Percentiles rank a stretch among this genome's conserved stretches.
phyloP scores from a whole-genome alignment of 2,888 invertebrate genomes.

The Timema cristinae region DNA sequence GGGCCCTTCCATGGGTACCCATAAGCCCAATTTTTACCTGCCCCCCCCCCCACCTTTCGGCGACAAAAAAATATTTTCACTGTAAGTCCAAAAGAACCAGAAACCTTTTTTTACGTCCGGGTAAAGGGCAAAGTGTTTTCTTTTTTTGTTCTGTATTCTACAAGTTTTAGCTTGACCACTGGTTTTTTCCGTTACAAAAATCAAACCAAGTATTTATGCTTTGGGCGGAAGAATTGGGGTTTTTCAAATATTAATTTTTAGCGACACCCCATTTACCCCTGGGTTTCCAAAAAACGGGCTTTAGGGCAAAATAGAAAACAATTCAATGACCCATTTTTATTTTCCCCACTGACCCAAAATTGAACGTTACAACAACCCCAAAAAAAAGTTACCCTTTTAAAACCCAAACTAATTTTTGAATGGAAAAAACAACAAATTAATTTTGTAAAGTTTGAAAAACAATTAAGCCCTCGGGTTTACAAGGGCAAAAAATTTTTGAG shows the following conservation, averaged over 20 bases:
- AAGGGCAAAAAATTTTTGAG: too few relatives aligned
- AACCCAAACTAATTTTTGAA: too few relatives aligned
- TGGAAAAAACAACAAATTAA: too few relatives aligned
- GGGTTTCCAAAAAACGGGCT: slow-evolving; percentile 42
- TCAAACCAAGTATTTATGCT: slow-evolving; percentile 48
- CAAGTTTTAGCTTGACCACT: slow-evolving; percentile 46
- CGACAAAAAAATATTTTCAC: slow-evolving; percentile 45
- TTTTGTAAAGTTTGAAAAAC: too few relatives aligned
- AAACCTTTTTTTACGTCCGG: slow-evolving; percentile 33
- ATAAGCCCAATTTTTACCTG: slow-evolving; percentile 54
- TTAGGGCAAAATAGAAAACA: slow-evolving; percentile 46
- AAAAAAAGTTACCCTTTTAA: too few relatives aligned
- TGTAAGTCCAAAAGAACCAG: slow-evolving; percentile 41
- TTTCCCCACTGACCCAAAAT: slow-evolving; percentile 55
- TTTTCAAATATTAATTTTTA: slow-evolving; percentile 29
- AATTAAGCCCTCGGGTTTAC: too few relatives aligned
- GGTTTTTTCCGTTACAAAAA: slow-evolving; percentile 39
- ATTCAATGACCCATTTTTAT: slow-evolving; percentile 49
- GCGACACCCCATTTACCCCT: slow-evolving; percentile 35
- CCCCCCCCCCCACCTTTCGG: slow-evolving; percentile 47
- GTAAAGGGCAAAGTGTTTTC: slow-evolving; percentile 42
- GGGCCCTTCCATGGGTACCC: slow-evolving; percentile 48
- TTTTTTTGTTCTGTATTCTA: slow-evolving; percentile 53
- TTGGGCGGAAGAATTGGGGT: slow-evolving; percentile 42
- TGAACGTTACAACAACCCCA: slow-evolving; percentile 46